Base-by-base conservation (phyloP, 2,113 vertebrate genomes). In the Phodopus roborovskii region DNA sequence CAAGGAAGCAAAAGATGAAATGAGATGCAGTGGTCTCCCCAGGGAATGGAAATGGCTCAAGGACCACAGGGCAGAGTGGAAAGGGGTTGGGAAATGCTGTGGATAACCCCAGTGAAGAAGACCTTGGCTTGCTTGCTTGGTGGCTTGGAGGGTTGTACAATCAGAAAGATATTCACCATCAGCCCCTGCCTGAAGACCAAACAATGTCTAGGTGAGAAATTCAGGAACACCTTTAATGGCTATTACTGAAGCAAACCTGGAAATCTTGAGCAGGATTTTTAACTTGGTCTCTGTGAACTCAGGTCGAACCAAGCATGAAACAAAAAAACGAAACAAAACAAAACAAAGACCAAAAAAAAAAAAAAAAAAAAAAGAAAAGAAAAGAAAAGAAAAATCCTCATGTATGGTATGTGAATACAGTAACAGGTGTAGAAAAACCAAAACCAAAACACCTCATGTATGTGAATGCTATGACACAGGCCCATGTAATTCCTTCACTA, bases 191-290 rank as follows among this genome's bases (percentile, higher is more conserved):
- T 7, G 64, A 71, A 95, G 66, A 56, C 88, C 66, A 62, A n/a
- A 33, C 15, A 75, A 75, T 22, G 3, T 85, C 74, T 50, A 39
- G 79, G 45, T 30, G 28, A 77, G 56, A 94, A 42, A 75, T 60
- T 28, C 17, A 83, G 62, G 42, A 5, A 0, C 78, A 77, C 85
- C 85, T 90, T 77, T 87, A 87, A 60, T 68, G 79, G 53, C 90
- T 90, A 39, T 90, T 92, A 66, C 64, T 93, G 11, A 95, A 82
- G 90, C 81, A 94, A 97, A 71, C 50, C 62, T 88, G 56, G 82
- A 30, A 12, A 4, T 39, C 28, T 48, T 62, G 24, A 58, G 22
- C 36, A 53, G 86, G 89, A 11, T 53, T 28, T 88, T 70, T 92
- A 17, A 11, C 50, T 45, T 73, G 10, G 30, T 85, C 73, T 89